Base-by-base conservation (phyloP, 2,113 vertebrate genomes). In the Aepyceros melampus region DNA sequence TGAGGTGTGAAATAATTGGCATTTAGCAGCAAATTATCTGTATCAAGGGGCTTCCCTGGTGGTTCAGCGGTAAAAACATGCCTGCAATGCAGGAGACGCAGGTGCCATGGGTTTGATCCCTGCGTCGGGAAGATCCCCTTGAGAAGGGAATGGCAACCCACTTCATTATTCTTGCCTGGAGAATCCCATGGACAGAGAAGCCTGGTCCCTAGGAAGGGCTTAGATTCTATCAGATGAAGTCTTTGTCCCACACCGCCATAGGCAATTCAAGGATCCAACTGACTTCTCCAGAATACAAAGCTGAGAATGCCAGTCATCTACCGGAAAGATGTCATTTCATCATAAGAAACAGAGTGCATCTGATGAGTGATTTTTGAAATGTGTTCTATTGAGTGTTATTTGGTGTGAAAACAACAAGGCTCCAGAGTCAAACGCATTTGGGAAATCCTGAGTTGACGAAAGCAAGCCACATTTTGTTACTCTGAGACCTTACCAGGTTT, bases 21-120 rank as follows among this genome's bases (percentile, higher is more conserved):
- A 94, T 91, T 82, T 51, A 55, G 36, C 11, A 94, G 60, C 53
- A 74, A 93, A 43, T 91, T 85, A 21, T 51, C 25, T 96, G 29
- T 81, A 67, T 60, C 89, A 86, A 43, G n/a, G 67, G n/a, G n/a
- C 19, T 71, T 71, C n/a, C 19, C n/a, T 71, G n/a, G 67, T 71
- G 67, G n/a, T 10, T 40, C 5, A 71, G 67, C 5, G 0, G n/a
- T 71, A 71, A 40, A 40, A 71, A 71, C 40, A 40, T 71, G 19
- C n/a, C 67, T 23, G 67, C n/a, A 71, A 2, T 12, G 67, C n/a
- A 71, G 67, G n/a, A 71, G 19, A 71, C 2, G 0, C 67, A 71
- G n/a, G 9, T 5, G 1, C 67, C 2, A 6, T 23, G n/a, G n/a
- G n/a, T 23, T 71, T 10, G 0, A 71, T 71, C n/a, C 67, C 67